Percentiles rank a stretch among this genome's conserved stretches.
Conservation (phyloP, 2,113 vertebrate genomes). For the Podarcis muralis region DNA sequence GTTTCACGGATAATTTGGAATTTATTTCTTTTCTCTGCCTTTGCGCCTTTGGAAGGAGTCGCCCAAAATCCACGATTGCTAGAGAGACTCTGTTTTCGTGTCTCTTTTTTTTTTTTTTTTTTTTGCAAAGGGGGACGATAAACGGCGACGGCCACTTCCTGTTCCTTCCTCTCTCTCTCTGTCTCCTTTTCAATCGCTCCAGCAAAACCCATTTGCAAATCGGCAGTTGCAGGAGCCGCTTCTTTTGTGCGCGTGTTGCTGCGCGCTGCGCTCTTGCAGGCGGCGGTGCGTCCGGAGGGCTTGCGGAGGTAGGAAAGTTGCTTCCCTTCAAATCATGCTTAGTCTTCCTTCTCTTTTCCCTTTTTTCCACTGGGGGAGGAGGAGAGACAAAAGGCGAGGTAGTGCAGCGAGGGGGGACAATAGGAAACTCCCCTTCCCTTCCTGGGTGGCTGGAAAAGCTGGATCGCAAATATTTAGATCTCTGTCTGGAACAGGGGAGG, state of each 20-base stretch:
- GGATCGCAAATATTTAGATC: neutral
- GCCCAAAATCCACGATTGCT: neutral
- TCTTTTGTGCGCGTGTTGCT: neutral
- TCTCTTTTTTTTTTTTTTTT: too few relatives aligned
- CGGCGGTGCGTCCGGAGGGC: neutral
- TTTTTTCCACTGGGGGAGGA: neutral
- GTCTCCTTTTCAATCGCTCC: neutral
- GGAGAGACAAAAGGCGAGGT: neutral
- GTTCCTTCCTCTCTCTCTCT: neutral
- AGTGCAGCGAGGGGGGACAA: neutral
- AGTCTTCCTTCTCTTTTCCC: too few relatives aligned
- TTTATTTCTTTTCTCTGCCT: too few relatives aligned
- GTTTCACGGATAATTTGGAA: too few relatives aligned
- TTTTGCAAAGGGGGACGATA: neutral
- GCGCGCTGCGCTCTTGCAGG: neutral
- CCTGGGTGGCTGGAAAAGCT: neutral
- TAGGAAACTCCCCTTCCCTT: too few relatives aligned
- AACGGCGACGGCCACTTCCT: neutral
- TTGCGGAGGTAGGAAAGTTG: too few relatives aligned
- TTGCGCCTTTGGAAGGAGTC: neutral
- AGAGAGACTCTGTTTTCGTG: neutral
- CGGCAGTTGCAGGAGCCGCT: neutral
- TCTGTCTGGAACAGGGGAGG: neutral
- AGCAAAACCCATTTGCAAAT: neutral
- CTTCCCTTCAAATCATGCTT: neutral